Percentiles rank a stretch among this genome's conserved stretches.
phyloP scores from a whole-genome alignment of 2,888 invertebrate genomes.

The Melikaiella ostensackeni region DNA sequence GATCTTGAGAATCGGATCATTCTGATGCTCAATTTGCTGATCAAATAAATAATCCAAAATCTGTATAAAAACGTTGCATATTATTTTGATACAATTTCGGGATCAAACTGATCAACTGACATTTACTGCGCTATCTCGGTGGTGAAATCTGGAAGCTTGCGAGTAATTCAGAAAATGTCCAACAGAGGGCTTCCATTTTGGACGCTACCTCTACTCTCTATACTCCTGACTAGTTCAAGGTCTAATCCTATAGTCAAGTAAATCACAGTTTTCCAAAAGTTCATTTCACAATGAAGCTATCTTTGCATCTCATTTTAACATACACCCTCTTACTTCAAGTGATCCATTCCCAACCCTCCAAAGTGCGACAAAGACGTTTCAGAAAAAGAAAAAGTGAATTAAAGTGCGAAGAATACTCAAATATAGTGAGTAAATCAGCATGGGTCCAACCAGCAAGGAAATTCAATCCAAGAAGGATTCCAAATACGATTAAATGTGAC shows the following conservation, averaged over 20 bases:
- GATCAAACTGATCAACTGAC: too few relatives aligned
- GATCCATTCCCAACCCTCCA: background rate
- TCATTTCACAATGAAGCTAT: background rate
- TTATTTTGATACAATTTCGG: too few relatives aligned
- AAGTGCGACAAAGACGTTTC: background rate
- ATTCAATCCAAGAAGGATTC: slow-evolving; percentile 29
- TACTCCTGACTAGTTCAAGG: too few relatives aligned
- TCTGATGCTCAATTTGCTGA: too few relatives aligned
- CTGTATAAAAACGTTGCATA: too few relatives aligned
- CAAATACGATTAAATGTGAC: background rate
- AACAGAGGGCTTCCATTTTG: too few relatives aligned
- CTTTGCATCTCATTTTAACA: background rate
- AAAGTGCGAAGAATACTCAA: slow-evolving; percentile 2
- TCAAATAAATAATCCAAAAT: too few relatives aligned
- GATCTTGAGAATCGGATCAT: too few relatives aligned
- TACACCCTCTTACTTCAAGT: background rate
- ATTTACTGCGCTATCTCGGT: too few relatives aligned
- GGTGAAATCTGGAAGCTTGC: too few relatives aligned
- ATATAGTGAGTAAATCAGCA: background rate
- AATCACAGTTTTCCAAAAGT: background rate
- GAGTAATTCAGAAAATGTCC: too few relatives aligned
- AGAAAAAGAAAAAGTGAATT: slow-evolving; percentile 8
- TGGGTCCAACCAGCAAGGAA: background rate
- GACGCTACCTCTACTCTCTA: too few relatives aligned
- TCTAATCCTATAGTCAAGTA: background rate